A percentile compares a stretch with the other conserved stretches of the same genome.
These are phyloP conservation scores for Lasioglossum albipes DNA, from an alignment of 1,140 invertebrate genomes.

Conservation along the genomic window DNA sequence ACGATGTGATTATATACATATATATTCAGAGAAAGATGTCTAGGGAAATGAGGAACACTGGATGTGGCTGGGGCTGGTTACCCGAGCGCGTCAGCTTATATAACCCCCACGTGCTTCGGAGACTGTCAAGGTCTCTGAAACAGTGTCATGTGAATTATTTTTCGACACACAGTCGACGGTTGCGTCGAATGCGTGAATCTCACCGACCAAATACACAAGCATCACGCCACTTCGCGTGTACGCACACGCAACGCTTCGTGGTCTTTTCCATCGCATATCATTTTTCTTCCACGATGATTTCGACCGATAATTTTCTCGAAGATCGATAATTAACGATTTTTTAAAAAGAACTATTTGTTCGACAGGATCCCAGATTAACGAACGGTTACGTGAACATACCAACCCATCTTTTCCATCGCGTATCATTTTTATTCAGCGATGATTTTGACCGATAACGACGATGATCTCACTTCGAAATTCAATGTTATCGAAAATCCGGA, in stretches of 20 bases:
- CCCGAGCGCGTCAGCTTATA: conserved; percentile 26
- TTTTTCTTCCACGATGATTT: too few relatives aligned
- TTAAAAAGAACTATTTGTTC: conserved; percentile 40
- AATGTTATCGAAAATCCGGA: too few relatives aligned
- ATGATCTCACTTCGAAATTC: too few relatives aligned
- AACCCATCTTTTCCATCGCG: conserved; percentile 80
- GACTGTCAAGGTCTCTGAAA: conserved; percentile 38
- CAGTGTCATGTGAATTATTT: conserved; percentile 27
- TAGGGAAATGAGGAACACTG: background rate
- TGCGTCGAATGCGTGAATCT: background rate
- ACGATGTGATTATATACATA: too few relatives aligned
- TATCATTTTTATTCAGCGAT: too few relatives aligned
- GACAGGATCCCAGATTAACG: conserved; percentile 90
- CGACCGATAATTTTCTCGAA: too few relatives aligned
- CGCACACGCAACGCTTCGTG: background rate
- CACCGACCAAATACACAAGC: background rate
- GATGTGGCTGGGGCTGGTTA: conserved; percentile 14
- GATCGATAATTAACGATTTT: too few relatives aligned
- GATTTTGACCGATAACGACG: too few relatives aligned
- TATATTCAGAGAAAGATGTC: background rate
- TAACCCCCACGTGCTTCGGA: conserved; percentile 51
- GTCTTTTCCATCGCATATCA: background rate
- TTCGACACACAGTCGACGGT: background rate
- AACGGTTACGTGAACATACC: conserved; percentile 99
- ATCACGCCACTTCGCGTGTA: too few relatives aligned